These are phyloP conservation scores for Amazona finschi DNA, from an alignment of 2,797 vertebrate genomes.

Conservation along the genomic window DNA sequence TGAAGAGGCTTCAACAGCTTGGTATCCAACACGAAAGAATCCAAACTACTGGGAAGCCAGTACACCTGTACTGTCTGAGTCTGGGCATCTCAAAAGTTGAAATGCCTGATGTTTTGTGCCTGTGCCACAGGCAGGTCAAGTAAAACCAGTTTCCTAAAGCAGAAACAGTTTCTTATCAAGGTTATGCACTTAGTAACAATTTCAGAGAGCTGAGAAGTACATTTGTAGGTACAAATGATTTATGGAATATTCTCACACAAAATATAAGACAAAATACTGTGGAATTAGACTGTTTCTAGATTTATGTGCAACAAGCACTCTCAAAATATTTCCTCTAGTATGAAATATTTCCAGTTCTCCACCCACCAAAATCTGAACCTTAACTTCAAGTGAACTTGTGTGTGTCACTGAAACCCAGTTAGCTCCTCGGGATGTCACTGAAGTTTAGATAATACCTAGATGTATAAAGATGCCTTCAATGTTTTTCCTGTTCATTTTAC, in stretches of 20 bases:
- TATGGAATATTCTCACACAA: background rate
- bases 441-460: background rate
- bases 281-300: background rate
- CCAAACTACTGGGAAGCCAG: background rate
- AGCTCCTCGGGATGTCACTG: background rate
- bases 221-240: background rate
- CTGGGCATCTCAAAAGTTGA: background rate
- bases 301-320: background rate
- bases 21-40: background rate
- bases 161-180: background rate
- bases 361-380: background rate
- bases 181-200: background rate
- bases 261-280: background rate
- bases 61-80: background rate
- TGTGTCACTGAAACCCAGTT: background rate
- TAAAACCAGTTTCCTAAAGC: background rate
- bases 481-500: background rate
- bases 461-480: background rate
- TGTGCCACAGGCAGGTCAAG: background rate
- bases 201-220: background rate
- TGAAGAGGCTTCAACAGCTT: background rate
- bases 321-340: background rate
- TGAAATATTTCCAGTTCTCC: background rate
- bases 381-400: background rate
- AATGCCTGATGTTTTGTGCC: background rate